Percentiles rank a stretch among this genome's conserved stretches.
Conservation (phyloP, 2,797 vertebrate species). For the Okamejei kenojei region DNA sequence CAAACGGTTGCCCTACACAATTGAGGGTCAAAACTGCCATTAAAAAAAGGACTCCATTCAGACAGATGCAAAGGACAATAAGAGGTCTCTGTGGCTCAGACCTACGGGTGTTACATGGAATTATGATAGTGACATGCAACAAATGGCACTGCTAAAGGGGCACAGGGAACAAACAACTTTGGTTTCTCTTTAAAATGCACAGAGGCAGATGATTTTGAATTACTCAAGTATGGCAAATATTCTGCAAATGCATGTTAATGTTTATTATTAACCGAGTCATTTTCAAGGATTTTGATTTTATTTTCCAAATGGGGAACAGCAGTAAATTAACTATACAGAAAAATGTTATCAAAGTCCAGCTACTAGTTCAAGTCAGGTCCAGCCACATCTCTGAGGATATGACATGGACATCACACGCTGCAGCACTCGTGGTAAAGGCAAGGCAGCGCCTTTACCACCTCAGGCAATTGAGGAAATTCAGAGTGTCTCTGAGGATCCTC, state of each 20-base stretch:
- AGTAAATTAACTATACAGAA: background rate
- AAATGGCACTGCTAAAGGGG: background rate
- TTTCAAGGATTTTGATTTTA: background rate
- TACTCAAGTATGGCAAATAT: background rate
- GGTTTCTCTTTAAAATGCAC: background rate
- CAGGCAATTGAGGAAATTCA: too few relatives aligned
- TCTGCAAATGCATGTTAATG: background rate
- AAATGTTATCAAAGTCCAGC: background rate
- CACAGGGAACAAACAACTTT: background rate
- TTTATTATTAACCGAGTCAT: background rate
- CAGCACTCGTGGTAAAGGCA: too few relatives aligned
- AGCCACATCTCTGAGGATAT: background rate
- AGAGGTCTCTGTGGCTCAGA: background rate
- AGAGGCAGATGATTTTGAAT: slow-evolving; percentile 1
- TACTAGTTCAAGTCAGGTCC: background rate
- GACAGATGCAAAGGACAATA: background rate
- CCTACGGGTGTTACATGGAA: background rate
- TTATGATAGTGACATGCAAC: background rate
- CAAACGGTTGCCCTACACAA: background rate
- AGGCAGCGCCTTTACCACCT: too few relatives aligned
- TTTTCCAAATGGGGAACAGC: background rate
- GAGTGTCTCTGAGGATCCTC: too few relatives aligned
- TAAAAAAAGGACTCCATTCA: background rate
- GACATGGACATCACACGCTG: too few relatives aligned
- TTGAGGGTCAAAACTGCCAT: background rate